Conservation (phyloP, 2,888 invertebrate genomes). For the Macrosiphum euphorbiae region DNA sequence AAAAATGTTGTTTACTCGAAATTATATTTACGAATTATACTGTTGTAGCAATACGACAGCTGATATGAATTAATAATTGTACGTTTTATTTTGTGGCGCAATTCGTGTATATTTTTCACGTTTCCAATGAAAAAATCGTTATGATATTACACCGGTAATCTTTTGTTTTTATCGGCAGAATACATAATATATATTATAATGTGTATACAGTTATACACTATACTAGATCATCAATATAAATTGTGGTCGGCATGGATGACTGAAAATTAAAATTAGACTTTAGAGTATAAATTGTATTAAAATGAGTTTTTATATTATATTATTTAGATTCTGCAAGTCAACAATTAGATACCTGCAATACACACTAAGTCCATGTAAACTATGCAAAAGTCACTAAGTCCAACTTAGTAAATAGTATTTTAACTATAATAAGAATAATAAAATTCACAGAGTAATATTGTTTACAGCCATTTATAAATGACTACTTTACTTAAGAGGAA, state of each 20-base stretch:
- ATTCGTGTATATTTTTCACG: neutral
- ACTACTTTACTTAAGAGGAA: too few species aligned
- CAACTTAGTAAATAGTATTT: too few species aligned
- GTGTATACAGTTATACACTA: neutral
- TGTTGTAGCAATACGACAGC: neutral
- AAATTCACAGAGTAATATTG: too few species aligned
- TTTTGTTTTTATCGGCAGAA: neutral
- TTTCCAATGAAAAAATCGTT: neutral
- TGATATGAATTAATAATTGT: neutral
- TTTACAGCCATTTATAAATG: too few species aligned
- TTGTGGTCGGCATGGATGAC: neutral
- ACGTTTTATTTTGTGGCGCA: neutral
- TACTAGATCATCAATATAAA: neutral
- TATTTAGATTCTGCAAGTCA: too few species aligned
- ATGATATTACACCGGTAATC: neutral
- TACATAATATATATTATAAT: neutral
- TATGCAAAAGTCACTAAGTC: too few species aligned
- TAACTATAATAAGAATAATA: too few species aligned
- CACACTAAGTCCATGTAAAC: too few species aligned
- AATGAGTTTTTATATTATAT: too few species aligned
- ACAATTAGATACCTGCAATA: too few species aligned
- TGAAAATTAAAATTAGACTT: neutral
- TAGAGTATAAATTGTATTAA: too few species aligned
- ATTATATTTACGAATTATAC: neutral
- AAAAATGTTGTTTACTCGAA: neutral